Base-by-base conservation (phyloP, 2,113 vertebrate genomes). In the Nibea albiflora region DNA sequence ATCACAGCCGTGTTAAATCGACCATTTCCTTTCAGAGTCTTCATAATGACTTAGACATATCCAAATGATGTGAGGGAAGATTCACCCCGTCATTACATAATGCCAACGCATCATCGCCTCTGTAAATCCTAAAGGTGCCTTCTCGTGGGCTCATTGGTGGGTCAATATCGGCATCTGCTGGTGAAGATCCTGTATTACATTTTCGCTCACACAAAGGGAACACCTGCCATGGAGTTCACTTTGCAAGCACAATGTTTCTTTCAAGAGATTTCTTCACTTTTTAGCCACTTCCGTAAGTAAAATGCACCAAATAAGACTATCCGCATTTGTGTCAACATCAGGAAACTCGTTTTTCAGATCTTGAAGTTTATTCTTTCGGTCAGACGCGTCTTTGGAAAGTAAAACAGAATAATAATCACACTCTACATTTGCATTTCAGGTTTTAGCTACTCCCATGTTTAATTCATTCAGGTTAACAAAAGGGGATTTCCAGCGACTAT, bases 381-480 rank as follows among this genome's bases (percentile, higher is more conserved):
- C 1, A 4, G 0, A 44, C 44, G 20, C 61, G 17, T 76, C 2
- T 81, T 14, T 17, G 66, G 6, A 14, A 77, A 56, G 70, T 66
- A 4, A 66, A 81, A 73, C 26, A 66, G 15, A 46, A 56, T 71
- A 10, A 19, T 68, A 28, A 65, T 65, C 5, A 4, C 11, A 19
- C 70, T 62, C 62, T 0, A 24, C 28, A 44, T 46, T 52, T 54
- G 10, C n/a, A 8, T 62, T 54, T 62, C 11, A 50, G 24, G 73
- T 61, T 84, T 74, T 24, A 85, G 42, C 68, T 69, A 46, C 72
- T 81, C 24, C 53, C 53, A 61, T 14, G 61, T 81, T 81, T 54
- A 76, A 84, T 90, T 91, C 82, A 89, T 88, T 89, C 81, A 88
- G 69, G 65, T 92, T 54, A 89, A 80, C 74, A 76, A 83, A 88